phyloP scores from a whole-genome alignment of 2,797 vertebrate species.

The Cirrhinus molitorella region DNA sequence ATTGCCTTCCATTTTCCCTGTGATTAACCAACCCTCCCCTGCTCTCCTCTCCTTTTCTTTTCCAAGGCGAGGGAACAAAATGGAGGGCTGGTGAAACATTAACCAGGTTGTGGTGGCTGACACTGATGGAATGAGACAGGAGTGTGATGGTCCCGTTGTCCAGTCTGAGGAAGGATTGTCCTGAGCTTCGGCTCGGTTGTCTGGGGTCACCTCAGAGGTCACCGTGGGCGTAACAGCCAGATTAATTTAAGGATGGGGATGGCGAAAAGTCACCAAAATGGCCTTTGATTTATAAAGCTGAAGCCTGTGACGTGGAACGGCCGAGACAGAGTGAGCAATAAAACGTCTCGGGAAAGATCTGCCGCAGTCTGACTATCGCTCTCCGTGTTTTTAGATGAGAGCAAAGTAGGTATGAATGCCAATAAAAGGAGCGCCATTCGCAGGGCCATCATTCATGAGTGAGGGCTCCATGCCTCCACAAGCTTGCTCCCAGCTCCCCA shows the following conservation, averaged over 20 bases:
- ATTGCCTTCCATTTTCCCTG: conserved; percentile 74
- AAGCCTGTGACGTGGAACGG: conserved; percentile 48
- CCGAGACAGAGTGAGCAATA: background rate
- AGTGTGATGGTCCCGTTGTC: conserved; percentile 75
- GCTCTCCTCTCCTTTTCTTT: conserved; percentile 52
- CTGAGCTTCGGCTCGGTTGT: conserved; percentile 71
- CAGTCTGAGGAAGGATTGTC: conserved; percentile 74
- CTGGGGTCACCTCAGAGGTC: conserved; percentile 75
- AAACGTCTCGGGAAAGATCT: background rate
- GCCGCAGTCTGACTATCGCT: background rate
- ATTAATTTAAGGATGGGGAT: conserved; percentile 59
- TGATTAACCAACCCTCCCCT: conserved; percentile 72
- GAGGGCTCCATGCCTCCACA: conserved; percentile 83
- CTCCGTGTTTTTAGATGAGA: conserved; percentile 68
- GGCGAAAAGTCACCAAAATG: conserved; percentile 51
- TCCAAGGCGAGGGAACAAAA: conserved; percentile 52
- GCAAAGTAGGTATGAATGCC: conserved; percentile 77
- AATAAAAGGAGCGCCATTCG: conserved; percentile 83
- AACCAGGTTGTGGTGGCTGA: conserved; percentile 73
- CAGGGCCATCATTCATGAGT: conserved; percentile 86
- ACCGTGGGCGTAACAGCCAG: conserved; percentile 65
- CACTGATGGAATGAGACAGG: conserved; percentile 75
- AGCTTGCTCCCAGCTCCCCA: conserved; percentile 86
- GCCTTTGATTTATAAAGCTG: conserved; percentile 62
- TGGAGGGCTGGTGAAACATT: conserved; percentile 77